Evolutionary conservation across 2,113 vertebrate genomes (phyloP), one percentile per base, ranked within the genome.

Genomic region (Arvicanthis niloticus): DNA sequence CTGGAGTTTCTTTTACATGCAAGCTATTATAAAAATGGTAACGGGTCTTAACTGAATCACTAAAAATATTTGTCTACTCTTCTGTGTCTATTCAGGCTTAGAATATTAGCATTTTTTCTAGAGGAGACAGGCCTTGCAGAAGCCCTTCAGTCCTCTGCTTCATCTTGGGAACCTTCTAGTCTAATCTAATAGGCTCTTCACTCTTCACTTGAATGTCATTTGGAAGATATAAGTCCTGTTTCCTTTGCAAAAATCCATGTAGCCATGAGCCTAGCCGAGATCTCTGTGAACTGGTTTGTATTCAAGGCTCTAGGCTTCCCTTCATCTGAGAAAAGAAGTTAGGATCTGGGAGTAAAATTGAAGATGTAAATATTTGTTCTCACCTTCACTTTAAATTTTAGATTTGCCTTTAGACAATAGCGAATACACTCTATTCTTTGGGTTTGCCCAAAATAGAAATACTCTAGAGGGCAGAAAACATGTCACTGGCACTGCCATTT

Each of bases 311-410:
- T 48, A 81, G 31, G 17, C 11, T 85, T 89, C 53, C 67, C 24
- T 21, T 89, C 22, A 9, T 75, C 60, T 70, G n/a, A 10, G 16
- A 89, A 86, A 34, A 81, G 67, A 93, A 42, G 42, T 70, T 91
- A 9, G 31, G 3, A 92, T n/a, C 85, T 68, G 42, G 72, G 34
- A 81, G 34, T 51, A 93, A 78, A 87, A 40, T 89, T 48, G 29
- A 91, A 89, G 29, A 22, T 93, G 2, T 82, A 91, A 91, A 40
- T 97, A 42, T 72, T 53, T 65, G 68, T 91, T 45, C 40, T 95
- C 37, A 45, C 67, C n/a, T 93, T 90, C 65, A 77, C 42, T 85
- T 37, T 40, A 21, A 40, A 45, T 76, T 91, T 13, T 58, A 15
- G 9, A 40, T 91, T 95, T 93, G 75, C 73, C 65, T 84, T 73